Evolutionary conservation across 2,888 invertebrate species (phyloP).

Genomic region (Acanthosepion esculentum): DNA sequence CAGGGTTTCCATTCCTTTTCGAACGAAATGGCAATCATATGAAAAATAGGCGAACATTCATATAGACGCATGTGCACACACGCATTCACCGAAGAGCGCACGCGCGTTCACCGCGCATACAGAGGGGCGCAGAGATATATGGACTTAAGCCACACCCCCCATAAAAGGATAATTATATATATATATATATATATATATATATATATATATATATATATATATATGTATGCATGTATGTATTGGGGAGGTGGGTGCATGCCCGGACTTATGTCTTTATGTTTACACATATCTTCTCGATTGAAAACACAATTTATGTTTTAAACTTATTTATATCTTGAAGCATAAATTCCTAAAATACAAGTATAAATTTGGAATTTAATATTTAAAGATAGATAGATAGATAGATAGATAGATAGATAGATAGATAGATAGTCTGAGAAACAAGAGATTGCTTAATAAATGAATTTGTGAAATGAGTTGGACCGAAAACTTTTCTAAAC

Average conservation of each 20-base stretch:
- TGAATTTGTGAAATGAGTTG: no score
- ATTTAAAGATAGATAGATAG: background rate
- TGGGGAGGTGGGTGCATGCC: no score
- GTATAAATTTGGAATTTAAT: no score
- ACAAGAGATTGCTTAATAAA: no score
- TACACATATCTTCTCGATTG: no score
- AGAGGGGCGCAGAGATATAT: background rate
- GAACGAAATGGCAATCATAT: background rate
- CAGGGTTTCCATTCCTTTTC: background rate
- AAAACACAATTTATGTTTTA: no score
- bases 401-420: background rate
- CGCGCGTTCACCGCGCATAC: background rate
- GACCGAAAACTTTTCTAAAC: no score
- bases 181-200: constrained; percentile 36
- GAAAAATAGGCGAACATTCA: background rate
- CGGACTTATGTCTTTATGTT: no score
- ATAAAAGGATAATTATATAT: background rate
- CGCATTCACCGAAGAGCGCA: no score
- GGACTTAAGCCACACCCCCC: background rate
- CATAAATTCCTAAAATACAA: no score
- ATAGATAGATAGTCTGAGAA: no score
- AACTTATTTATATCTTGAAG: no score
- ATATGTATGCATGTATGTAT: background rate
- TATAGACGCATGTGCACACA: background rate
- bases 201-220: background rate